Percentiles rank a stretch among this genome's conserved stretches.
phyloP scores from a whole-genome alignment of 1,140 invertebrate species.

The Bathynomus jamesi region DNA sequence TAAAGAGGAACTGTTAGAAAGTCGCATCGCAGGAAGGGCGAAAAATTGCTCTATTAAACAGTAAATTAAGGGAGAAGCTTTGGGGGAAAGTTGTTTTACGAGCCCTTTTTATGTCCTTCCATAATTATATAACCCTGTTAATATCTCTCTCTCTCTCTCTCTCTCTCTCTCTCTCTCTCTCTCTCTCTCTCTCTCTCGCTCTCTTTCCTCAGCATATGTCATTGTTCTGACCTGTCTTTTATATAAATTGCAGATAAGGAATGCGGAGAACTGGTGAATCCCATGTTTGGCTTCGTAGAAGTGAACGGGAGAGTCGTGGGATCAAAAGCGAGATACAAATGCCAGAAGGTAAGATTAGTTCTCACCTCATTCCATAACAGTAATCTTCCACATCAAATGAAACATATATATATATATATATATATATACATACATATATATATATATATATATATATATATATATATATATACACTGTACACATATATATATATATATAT shows the following conservation, averaged over 20 bases:
- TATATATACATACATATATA: not conserved
- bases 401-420: not conserved
- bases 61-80: no score
- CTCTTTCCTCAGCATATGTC: no score
- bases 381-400: not conserved
- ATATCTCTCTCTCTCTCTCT: no score
- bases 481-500: conserved; percentile 15
- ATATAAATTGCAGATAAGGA: conserved; percentile 61
- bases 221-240: conserved; percentile 2
- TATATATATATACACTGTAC: conserved; percentile 16
- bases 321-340: conserved; percentile 70
- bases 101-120: no score
- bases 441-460: conserved; percentile 16
- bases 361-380: not conserved
- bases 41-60: no score
- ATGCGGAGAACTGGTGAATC: conserved; percentile 62
- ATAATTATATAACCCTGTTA: no score
- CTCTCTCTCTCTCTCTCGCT: no score
- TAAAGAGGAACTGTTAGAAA: no score
- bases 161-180: no score
- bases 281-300: conserved; percentile 60
- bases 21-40: no score
- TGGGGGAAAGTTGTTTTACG: no score
- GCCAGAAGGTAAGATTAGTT: conserved; percentile 60
- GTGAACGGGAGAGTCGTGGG: conserved; percentile 68